Conservation (phyloP, 2,113 vertebrate genomes). For the Xerus inauris region DNA sequence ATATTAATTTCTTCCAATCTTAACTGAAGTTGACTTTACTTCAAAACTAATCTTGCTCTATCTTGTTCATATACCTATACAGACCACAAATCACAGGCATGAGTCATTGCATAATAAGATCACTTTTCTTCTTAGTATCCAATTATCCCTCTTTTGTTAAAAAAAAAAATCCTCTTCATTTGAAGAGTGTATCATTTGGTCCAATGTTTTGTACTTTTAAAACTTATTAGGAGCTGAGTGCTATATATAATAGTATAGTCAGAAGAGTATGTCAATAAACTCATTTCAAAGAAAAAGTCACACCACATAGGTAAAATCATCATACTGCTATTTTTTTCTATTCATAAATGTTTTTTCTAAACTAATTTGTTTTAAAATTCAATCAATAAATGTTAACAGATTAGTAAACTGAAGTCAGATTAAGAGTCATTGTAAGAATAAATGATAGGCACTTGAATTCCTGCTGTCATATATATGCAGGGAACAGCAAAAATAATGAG, state of each 20-base stretch:
- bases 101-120: too few relatives aligned
- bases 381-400: conserved; percentile 52
- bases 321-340: neutral
- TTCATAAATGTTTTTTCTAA: conserved; percentile 6
- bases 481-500: neutral
- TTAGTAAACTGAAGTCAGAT: conserved; percentile 27
- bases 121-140: neutral
- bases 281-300: conserved; percentile 35
- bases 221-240: neutral
- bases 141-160: neutral
- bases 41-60: neutral
- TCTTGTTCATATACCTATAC: neutral
- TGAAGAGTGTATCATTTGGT: neutral
- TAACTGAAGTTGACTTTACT: neutral
- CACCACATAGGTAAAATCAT: neutral
- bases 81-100: neutral
- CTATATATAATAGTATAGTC: neutral
- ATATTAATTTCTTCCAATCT: neutral
- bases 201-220: neutral
- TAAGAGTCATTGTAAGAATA: conserved; percentile 1
- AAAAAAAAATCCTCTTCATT: neutral
- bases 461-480: neutral
- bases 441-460: neutral
- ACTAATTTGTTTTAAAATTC: conserved; percentile 51
- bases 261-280: neutral